phyloP scores from a whole-genome alignment of 2,888 invertebrate genomes.

The Gibbula magus region DNA sequence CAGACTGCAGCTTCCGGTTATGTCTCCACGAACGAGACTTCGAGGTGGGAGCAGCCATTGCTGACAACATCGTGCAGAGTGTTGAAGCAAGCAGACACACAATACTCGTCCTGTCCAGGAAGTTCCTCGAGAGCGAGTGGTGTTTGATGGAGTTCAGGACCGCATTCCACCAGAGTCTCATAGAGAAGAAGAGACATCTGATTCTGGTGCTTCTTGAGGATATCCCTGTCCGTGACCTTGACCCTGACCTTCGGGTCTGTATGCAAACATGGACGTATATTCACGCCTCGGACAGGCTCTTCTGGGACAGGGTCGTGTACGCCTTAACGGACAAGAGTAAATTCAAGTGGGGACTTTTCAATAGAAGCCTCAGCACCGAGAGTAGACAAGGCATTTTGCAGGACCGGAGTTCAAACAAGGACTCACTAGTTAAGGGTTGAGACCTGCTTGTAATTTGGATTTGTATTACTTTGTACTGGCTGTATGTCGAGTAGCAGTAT shows the following conservation, averaged over 20 bases:
- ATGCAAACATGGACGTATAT: constrained; percentile 89
- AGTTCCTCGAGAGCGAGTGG: constrained; percentile 94
- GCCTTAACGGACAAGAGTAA: constrained; percentile 80
- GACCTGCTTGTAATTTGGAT: no score
- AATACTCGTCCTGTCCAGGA: constrained; percentile 90
- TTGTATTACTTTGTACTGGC: no score
- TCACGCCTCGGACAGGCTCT: constrained; percentile 91
- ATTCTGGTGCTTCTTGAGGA: constrained; percentile 90
- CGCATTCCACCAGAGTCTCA: constrained; percentile 86
- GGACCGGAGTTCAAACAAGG: no score
- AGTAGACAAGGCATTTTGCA: no score
- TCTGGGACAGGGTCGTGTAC: constrained; percentile 94
- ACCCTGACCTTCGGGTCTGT: constrained; percentile 89
- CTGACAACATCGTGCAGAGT: constrained; percentile 90
- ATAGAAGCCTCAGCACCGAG: no score
- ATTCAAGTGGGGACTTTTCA: neutral
- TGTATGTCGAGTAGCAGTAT: no score
- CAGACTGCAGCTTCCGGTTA: constrained; percentile 78
- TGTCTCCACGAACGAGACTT: constrained; percentile 62
- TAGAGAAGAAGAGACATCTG: constrained; percentile 85
- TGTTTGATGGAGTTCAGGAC: constrained; percentile 91
- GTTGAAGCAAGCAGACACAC: constrained; percentile 90
- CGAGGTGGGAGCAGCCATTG: constrained; percentile 77
- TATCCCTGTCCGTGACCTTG: constrained; percentile 87
- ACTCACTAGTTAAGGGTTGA: no score